Evolutionary conservation across 2,113 vertebrate genomes (phyloP).

Genomic region (Caranx melampygus): DNA sequence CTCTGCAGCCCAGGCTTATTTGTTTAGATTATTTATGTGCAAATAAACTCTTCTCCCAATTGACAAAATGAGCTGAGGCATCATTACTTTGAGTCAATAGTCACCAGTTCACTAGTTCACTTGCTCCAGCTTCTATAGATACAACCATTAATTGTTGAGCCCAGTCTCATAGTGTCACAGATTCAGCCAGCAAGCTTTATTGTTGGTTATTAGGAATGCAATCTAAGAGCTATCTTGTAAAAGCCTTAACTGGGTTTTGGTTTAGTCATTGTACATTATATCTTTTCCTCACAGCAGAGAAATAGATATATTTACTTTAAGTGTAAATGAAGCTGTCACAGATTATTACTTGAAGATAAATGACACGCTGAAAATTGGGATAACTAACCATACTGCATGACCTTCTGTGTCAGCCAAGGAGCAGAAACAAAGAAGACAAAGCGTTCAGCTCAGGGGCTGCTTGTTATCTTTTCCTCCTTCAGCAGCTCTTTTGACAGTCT

Average conservation of each 20-base stretch:
- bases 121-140: background rate
- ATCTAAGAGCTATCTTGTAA: background rate
- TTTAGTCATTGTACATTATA: conserved; percentile 18
- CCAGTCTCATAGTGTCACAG: background rate
- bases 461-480: background rate
- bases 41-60: background rate
- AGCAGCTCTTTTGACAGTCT: background rate
- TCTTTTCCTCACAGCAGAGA: background rate
- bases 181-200: background rate
- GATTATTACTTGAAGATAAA: conserved; percentile 55
- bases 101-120: background rate
- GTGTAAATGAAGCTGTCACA: conserved; percentile 56
- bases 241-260: background rate
- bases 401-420: conserved; percentile 22
- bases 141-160: background rate
- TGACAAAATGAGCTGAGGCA: no score
- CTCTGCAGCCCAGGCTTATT: no score
- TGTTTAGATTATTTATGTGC: background rate
- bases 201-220: background rate
- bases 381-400: conserved; percentile 26
- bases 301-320: conserved; percentile 25
- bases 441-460: background rate
- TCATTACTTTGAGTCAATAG: background rate
- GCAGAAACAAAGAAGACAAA: conserved; percentile 5
- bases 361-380: conserved; percentile 45